Percentiles rank a stretch among this genome's conserved stretches.
Conservation (phyloP, 2,797 vertebrate genomes). For the Xenops minutus region DNA sequence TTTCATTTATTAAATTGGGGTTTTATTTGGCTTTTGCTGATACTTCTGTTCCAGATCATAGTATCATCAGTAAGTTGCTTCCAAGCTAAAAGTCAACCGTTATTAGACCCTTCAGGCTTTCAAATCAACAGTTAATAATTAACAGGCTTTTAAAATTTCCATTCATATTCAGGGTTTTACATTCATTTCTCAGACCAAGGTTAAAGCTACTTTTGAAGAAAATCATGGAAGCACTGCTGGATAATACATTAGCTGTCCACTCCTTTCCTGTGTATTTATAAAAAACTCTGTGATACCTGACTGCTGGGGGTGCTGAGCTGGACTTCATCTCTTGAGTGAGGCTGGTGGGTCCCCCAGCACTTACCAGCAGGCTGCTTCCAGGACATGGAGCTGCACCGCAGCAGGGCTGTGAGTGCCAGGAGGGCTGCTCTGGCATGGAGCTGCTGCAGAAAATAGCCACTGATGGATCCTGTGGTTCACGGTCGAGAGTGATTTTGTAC, state of each 20-base stretch:
- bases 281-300: not conserved
- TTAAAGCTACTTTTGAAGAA: not conserved
- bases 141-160: not conserved
- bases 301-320: not conserved
- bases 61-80: not conserved
- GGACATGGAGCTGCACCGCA: not conserved
- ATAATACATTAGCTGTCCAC: not conserved
- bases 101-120: not conserved
- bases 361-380: not conserved
- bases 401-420: not conserved
- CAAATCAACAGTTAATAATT: not conserved
- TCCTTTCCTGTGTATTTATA: not conserved
- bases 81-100: not conserved
- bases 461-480: rapidly evolving
- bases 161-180: not conserved
- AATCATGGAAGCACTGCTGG: not conserved
- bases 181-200: not conserved
- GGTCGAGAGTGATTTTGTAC: not conserved
- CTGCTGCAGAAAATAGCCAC: not conserved
- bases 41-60: not conserved
- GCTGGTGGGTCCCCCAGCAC: rapidly evolving
- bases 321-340: not conserved
- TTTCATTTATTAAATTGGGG: not conserved
- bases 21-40: not conserved
- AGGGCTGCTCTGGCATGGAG: rapidly evolving